Percentiles rank a stretch among this genome's conserved stretches.
These are phyloP conservation scores for Castor canadensis DNA, from an alignment of 2,113 vertebrate genomes.

Conservation along the genomic window DNA sequence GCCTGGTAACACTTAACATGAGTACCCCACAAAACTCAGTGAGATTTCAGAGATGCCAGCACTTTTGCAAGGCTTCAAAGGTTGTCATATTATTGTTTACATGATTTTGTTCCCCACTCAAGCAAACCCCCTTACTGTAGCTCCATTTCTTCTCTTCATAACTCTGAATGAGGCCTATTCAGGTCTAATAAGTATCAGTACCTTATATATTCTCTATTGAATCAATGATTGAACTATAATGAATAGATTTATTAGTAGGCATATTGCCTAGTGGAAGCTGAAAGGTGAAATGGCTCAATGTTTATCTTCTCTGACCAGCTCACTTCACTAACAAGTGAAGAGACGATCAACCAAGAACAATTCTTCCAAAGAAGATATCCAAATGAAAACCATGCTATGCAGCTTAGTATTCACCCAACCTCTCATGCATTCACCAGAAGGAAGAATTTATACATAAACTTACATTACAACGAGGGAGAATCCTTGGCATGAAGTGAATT, in stretches of 20 bases:
- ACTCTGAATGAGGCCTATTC: neutral
- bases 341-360: neutral
- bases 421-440: neutral
- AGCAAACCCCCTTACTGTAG: neutral
- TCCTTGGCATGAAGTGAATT: neutral
- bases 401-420: neutral
- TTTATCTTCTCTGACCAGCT: slow-evolving; percentile 1
- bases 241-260: neutral
- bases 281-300: neutral
- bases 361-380: neutral
- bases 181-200: neutral
- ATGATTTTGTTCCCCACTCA: neutral
- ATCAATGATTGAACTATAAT: neutral
- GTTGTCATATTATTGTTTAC: neutral
- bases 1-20: neutral
- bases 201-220: neutral
- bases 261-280: neutral
- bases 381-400: neutral
- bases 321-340: neutral
- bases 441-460: neutral
- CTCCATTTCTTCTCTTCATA: neutral
- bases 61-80: neutral
- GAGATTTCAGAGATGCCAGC: neutral
- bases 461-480: neutral
- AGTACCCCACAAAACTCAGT: neutral